A percentile compares a stretch with the other conserved stretches of the same genome.
These are phyloP conservation scores for Musca vetustissima DNA, from an alignment of 1,140 invertebrate genomes.

Conservation along the genomic window DNA sequence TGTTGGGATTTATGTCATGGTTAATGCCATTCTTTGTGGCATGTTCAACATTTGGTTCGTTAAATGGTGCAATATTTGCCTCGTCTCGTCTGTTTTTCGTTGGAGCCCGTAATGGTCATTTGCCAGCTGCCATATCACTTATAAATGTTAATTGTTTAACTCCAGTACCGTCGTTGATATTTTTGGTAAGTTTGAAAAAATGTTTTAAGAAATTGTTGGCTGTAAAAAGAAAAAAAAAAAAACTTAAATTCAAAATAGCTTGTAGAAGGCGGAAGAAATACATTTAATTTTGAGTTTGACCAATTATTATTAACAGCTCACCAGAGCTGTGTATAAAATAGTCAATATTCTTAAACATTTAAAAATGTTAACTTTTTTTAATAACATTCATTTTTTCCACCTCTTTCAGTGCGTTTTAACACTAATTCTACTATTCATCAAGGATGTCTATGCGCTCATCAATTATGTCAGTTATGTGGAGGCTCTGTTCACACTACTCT, in stretches of 20 bases:
- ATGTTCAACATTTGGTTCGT: conserved; percentile 82
- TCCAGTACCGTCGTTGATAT: conserved; percentile 88
- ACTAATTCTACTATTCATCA: conserved; percentile 76
- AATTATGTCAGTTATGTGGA: conserved; percentile 94
- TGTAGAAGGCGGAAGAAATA: too few species aligned
- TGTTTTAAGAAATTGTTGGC: background rate
- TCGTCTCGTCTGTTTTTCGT: conserved; percentile 88
- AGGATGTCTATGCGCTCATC: conserved; percentile 88
- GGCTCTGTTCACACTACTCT: conserved; percentile 87
- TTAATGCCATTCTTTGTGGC: conserved; percentile 87
- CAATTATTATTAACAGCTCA: too few species aligned
- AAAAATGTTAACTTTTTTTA: too few species aligned
- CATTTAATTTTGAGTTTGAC: too few species aligned
- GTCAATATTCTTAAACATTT: too few species aligned
- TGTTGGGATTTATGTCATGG: conserved; percentile 79
- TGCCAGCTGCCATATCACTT: conserved; percentile 83
- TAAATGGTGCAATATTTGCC: conserved; percentile 87
- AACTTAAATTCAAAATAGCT: too few species aligned
- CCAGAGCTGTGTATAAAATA: too few species aligned
- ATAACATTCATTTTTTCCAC: conserved; percentile 28
- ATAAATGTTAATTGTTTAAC: conserved; percentile 84
- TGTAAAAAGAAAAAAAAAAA: too few species aligned
- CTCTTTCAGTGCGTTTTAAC: conserved; percentile 77
- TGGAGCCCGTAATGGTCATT: conserved; percentile 86
- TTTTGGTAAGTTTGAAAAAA: conserved; percentile 72